Evolutionary conservation across 37 sponge, comb jelly and placozoan genomes (phyloP).

Genomic region (Beroe forskalii): DNA sequence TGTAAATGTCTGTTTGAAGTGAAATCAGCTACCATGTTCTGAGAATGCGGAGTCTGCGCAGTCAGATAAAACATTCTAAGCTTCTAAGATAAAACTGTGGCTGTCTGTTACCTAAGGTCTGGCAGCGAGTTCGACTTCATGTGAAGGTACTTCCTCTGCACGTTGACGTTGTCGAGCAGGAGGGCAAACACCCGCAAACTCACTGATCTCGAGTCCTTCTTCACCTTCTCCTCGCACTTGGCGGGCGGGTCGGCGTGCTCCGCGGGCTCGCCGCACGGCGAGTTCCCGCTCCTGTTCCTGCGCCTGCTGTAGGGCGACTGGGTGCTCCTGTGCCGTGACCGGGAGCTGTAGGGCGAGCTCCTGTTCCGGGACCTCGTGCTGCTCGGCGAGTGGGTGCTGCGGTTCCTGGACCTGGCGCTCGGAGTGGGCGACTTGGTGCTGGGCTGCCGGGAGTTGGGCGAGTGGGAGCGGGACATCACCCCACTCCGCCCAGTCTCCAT

Average conservation of each 20-base stretch:
- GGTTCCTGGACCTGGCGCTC: background rate
- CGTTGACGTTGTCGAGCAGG: conserved; percentile 14
- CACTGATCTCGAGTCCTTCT: background rate
- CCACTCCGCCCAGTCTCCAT: conserved; percentile 64
- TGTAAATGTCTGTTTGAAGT: too few species aligned
- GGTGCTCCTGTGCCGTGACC: background rate
- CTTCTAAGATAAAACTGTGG: too few species aligned
- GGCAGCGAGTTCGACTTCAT: conserved; percentile 13
- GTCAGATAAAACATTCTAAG: too few species aligned
- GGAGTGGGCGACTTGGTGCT: conserved; percentile 27
- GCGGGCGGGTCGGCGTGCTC: background rate
- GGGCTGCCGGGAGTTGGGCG: background rate
- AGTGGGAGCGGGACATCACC: conserved; percentile 57
- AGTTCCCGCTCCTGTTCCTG: background rate
- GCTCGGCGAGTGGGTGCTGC: background rate
- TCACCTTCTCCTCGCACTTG: background rate
- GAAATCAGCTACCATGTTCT: too few species aligned
- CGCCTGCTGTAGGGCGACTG: background rate
- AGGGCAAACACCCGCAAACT: conserved; percentile 50
- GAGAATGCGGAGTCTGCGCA: too few species aligned
- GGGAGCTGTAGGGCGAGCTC: background rate
- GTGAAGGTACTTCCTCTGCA: conserved; percentile 10
- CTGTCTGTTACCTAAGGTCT: background rate
- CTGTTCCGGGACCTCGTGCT: background rate
- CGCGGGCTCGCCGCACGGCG: background rate